A percentile compares a stretch with the other conserved stretches of the same genome.
Conservation (phyloP, 2,113 vertebrate species). For the Lampris megalopsis region DNA sequence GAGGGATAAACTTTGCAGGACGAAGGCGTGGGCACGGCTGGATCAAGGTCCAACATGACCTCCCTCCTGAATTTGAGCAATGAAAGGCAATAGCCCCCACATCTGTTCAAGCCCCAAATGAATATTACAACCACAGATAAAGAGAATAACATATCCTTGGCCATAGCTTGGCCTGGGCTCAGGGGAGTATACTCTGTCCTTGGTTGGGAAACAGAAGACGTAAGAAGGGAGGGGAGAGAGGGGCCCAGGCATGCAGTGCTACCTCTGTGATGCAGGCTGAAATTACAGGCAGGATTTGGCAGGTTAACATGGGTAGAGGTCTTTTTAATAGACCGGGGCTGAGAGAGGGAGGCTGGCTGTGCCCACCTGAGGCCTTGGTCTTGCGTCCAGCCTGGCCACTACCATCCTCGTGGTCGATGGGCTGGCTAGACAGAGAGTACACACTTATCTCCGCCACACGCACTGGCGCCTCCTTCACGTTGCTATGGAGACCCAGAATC, state of each 20-base stretch:
- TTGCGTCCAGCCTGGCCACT: conserved; percentile 77
- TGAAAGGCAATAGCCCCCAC: conserved; percentile 69
- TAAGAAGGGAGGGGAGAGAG: conserved; percentile 47
- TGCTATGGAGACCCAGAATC: conserved; percentile 85
- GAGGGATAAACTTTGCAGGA: conserved; percentile 49
- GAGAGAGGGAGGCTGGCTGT: conserved; percentile 12
- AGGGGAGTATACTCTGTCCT: conserved; percentile 55
- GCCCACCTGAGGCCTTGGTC: conserved; percentile 81
- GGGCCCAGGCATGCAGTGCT: conserved; percentile 37
- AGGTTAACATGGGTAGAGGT: conserved; percentile 2
- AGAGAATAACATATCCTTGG: conserved; percentile 66
- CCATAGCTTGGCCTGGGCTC: conserved; percentile 53
- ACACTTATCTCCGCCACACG: conserved; percentile 86
- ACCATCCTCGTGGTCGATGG: conserved; percentile 84
- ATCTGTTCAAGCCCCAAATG: conserved; percentile 64
- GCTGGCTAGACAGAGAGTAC: conserved; percentile 84
- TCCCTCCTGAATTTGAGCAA: conserved; percentile 64
- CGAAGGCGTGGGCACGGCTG: conserved; percentile 30
- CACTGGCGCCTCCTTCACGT: conserved; percentile 82
- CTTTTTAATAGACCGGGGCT: conserved; percentile 24
- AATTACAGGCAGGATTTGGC: conserved; percentile 51
- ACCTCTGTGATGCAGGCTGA: conserved; percentile 40
- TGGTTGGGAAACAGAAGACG: conserved; percentile 60
- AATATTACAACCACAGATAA: conserved; percentile 67
- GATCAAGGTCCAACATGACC: conserved; percentile 26